Conservation (phyloP, 1,140 invertebrate species). For the Drosophila neocordata region DNA sequence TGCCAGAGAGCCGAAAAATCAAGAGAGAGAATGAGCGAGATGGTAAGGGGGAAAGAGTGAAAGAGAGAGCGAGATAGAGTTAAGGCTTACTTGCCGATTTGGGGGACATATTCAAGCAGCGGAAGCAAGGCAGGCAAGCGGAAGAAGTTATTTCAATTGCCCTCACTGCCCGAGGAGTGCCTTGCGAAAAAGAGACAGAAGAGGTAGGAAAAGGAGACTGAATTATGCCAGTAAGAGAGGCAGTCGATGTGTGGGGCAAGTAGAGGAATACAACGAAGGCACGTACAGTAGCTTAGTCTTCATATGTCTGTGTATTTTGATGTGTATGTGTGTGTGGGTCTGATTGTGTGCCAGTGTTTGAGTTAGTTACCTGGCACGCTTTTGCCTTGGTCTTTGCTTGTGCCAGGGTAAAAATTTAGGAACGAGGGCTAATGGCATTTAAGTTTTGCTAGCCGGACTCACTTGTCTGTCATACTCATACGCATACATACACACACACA, state of each 20-base stretch:
- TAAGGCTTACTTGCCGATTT: slow-evolving; percentile 39
- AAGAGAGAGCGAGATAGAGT: neutral
- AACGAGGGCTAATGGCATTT: slow-evolving; percentile 77
- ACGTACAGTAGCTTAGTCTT: slow-evolving; percentile 69
- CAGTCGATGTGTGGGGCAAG: neutral
- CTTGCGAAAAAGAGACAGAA: neutral
- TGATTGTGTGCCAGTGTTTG: slow-evolving; percentile 36
- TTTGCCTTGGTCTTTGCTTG: slow-evolving; percentile 35
- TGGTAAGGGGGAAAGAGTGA: neutral
- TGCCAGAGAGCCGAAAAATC: slow-evolving; percentile 48
- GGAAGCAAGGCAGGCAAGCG: slow-evolving; percentile 76
- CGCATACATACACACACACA: slow-evolving; percentile 4
- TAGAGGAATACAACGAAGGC: slow-evolving; percentile 27
- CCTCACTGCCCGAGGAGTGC: slow-evolving; percentile 39
- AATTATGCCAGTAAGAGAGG: neutral
- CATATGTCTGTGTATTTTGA: slow-evolving; percentile 3
- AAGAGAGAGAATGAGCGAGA: slow-evolving; percentile 9
- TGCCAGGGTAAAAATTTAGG: slow-evolving; percentile 49
- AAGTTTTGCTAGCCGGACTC: slow-evolving; percentile 55
- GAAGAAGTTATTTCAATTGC: slow-evolving; percentile 80
- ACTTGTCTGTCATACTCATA: slow-evolving; percentile 20
- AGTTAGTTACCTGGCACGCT: slow-evolving; percentile 76
- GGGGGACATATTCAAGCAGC: slow-evolving; percentile 77
- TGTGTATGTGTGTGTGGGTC: slow-evolving; percentile 21
- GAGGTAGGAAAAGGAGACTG: neutral